Percentiles rank a stretch among this genome's conserved stretches.
These are phyloP conservation scores for Leucoraja ocellata DNA, from an alignment of 2,797 vertebrate species.

Conservation along the genomic window DNA sequence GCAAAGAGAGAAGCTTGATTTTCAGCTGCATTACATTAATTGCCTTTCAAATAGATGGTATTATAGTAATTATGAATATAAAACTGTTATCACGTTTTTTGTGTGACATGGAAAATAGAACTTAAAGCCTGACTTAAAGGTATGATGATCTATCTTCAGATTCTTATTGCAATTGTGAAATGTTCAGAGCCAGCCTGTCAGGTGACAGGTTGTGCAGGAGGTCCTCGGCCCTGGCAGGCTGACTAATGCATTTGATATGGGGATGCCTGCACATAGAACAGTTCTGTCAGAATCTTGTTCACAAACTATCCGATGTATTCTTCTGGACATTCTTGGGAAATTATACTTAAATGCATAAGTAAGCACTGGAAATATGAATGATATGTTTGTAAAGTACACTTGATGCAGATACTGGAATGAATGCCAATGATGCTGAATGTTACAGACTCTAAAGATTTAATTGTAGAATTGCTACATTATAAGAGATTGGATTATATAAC, in stretches of 20 bases:
- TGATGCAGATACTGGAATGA: background rate
- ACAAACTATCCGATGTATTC: background rate
- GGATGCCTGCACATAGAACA: background rate
- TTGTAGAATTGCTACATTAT: background rate
- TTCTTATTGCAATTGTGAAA: background rate
- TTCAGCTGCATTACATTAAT: background rate
- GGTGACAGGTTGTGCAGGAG: background rate
- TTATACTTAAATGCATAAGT: background rate
- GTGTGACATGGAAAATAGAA: background rate
- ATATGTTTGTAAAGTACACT: background rate
- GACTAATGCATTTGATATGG: conserved; percentile 14
- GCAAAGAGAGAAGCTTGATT: background rate
- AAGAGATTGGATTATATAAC: background rate
- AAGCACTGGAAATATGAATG: background rate
- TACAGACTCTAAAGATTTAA: background rate
- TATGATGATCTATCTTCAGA: background rate
- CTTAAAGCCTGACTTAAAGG: background rate
- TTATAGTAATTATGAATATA: background rate
- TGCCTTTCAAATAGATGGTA: background rate
- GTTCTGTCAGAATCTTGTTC: background rate
- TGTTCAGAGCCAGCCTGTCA: background rate
- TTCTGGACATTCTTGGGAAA: background rate
- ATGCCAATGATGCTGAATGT: background rate
- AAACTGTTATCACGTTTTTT: background rate
- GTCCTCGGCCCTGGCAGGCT: background rate